phyloP scores from a whole-genome alignment of 2,113 vertebrate genomes.

The Microcebus griseorufus region DNA sequence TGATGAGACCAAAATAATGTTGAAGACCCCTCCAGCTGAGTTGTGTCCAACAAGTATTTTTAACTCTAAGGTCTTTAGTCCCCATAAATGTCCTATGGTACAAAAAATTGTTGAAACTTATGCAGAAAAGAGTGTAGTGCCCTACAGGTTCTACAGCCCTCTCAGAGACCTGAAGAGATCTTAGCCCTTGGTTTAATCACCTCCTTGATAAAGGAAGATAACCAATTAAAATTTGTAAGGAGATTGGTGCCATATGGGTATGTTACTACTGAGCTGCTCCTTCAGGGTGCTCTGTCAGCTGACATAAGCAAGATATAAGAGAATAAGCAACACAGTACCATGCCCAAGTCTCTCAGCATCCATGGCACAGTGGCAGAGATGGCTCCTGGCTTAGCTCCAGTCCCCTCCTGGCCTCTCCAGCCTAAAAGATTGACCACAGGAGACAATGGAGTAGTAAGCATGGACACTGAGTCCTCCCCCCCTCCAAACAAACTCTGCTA shows the following conservation, averaged over 20 bases:
- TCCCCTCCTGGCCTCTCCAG: background rate
- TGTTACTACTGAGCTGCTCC: background rate
- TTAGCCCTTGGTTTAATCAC: too few species aligned
- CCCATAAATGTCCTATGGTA: background rate
- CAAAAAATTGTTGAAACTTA: background rate
- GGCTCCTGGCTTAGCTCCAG: too few species aligned
- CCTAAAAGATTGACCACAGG: background rate
- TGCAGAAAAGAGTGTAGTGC: background rate
- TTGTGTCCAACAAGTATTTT: background rate
- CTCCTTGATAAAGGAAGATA: background rate
- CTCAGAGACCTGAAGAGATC: background rate
- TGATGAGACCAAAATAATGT: background rate
- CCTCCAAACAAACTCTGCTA: background rate
- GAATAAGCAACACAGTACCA: background rate
- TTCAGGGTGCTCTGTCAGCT: background rate
- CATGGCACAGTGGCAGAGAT: background rate
- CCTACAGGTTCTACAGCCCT: background rate
- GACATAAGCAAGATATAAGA: background rate
- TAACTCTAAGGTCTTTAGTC: background rate
- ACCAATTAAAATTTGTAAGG: background rate
- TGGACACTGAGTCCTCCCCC: background rate
- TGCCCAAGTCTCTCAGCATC: background rate
- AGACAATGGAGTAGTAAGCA: background rate
- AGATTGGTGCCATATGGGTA: background rate
- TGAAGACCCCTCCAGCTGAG: background rate